A percentile compares a stretch with the other conserved stretches of the same genome.
Evolutionary conservation across 2,113 vertebrate species (phyloP).

Genomic region (Emydura subglobosa): DNA sequence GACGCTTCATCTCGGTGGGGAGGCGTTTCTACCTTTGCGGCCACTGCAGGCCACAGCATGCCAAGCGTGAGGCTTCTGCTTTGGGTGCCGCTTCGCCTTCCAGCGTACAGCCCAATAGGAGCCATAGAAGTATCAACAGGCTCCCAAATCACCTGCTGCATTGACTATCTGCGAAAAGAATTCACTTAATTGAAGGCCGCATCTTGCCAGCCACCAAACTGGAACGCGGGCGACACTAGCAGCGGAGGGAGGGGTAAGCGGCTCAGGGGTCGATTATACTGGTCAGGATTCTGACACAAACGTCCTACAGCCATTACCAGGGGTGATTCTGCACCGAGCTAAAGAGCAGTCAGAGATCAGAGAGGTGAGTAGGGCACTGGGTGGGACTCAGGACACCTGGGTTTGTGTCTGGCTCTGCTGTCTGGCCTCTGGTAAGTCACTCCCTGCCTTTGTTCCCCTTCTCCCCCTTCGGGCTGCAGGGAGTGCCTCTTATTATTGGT

Average conservation of each 20-base stretch:
- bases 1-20: background rate
- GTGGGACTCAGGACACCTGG: background rate
- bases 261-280: no score
- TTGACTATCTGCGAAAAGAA: background rate
- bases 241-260: rapidly evolving
- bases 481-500: background rate
- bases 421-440: background rate
- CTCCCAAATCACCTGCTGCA: background rate
- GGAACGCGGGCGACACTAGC: background rate
- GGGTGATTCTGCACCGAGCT: no score
- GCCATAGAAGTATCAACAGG: background rate
- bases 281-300: background rate
- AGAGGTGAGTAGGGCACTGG: background rate
- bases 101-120: background rate
- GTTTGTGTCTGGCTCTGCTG: background rate
- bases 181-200: background rate
- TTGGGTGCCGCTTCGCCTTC: background rate
- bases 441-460: background rate
- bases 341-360: background rate
- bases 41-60: background rate
- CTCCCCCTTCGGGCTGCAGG: background rate
- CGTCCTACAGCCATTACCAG: background rate
- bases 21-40: background rate
- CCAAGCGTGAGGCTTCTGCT: rapidly evolving
- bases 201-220: background rate